Base-by-base conservation (phyloP, 2,888 invertebrate genomes). In the Erynnis tages region DNA sequence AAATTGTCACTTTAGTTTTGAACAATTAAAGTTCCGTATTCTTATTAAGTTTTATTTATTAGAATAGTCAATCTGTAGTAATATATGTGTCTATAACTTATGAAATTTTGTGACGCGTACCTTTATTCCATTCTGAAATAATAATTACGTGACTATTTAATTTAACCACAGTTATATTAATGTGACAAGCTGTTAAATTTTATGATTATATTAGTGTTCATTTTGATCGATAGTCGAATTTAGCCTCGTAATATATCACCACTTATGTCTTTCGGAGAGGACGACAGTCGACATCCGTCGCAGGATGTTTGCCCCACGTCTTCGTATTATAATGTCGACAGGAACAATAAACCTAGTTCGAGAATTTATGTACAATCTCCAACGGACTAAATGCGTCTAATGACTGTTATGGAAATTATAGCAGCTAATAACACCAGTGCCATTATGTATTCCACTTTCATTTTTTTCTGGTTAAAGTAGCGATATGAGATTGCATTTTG, bases 341-440 rank as follows among this genome's bases (percentile, higher is more conserved):
- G 30, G 46, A 49, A 49, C 30, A 49, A 49, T 30, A 49, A 49
- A 49, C 23, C 48, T 32, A 49, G 40, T 40, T 49, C 17, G 23
- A 23, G 21, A 30, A 29, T 30, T 17, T 46, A 27, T 30, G 11
- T 27, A 25, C 17, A 8, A 13, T 34, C 4, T 2, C 13, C 14
- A 14, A 14, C 1, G 4, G 11, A 30, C n/a, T 38, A 5, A 38
- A 38, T n/a, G 14, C 10, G 34, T n/a, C 2, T 35, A 17, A 35
- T 14, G 13, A 14, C 13, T 17, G 35, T 19, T 29, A 27, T 47
- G 27, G 29, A 47, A 27, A 47, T 47, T 19, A 17, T 27, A 16
- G 25, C 25, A 4, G 29, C 30, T 43, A 29, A 43, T 43, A 6
- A n/a, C n/a, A n/a, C n/a, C n/a, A n/a, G n/a, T n/a, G n/a, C n/a